Conservation (phyloP, 92 coral and sea anemone genomes). For the Micromussa lordhowensis region DNA sequence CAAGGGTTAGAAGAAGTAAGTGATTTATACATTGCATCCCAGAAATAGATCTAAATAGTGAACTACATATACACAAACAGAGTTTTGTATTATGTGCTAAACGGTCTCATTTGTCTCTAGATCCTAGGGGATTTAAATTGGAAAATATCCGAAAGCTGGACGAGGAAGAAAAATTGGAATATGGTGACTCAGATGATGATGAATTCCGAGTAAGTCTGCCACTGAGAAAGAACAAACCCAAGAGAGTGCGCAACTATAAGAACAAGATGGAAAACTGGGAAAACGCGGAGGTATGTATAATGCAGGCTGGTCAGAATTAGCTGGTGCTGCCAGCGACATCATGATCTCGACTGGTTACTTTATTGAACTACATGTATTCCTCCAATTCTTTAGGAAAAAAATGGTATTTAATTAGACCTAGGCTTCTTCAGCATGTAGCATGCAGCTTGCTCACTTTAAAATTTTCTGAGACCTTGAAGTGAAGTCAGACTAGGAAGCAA, state of each 20-base stretch:
- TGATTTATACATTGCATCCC: neutral
- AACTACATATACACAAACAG: too few species aligned
- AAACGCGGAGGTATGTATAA: slow-evolving; percentile 81
- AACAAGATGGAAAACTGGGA: slow-evolving; percentile 98
- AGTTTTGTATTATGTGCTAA: neutral
- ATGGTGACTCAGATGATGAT: slow-evolving; percentile 80
- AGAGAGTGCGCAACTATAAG: slow-evolving; percentile 78
- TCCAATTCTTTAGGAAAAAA: too few species aligned
- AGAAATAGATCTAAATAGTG: too few species aligned
- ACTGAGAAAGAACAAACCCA: slow-evolving; percentile 64
- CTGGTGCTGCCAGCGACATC: too few species aligned
- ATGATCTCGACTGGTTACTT: too few species aligned
- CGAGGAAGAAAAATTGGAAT: slow-evolving; percentile 70
- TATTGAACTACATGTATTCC: too few species aligned
- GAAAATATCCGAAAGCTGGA: slow-evolving; percentile 78
- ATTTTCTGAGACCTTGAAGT: too few species aligned
- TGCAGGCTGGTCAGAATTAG: neutral
- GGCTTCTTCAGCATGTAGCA: too few species aligned
- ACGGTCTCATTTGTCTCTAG: slow-evolving; percentile 35
- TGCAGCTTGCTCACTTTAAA: too few species aligned
- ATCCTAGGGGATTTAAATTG: slow-evolving; percentile 87
- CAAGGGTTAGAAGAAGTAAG: slow-evolving; percentile 92
- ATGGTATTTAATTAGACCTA: too few species aligned
- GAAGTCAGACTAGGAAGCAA: too few species aligned
- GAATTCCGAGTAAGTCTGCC: slow-evolving; percentile 68